Conservation (phyloP, 2,888 invertebrate genomes). For the Gortyna flavago region DNA sequence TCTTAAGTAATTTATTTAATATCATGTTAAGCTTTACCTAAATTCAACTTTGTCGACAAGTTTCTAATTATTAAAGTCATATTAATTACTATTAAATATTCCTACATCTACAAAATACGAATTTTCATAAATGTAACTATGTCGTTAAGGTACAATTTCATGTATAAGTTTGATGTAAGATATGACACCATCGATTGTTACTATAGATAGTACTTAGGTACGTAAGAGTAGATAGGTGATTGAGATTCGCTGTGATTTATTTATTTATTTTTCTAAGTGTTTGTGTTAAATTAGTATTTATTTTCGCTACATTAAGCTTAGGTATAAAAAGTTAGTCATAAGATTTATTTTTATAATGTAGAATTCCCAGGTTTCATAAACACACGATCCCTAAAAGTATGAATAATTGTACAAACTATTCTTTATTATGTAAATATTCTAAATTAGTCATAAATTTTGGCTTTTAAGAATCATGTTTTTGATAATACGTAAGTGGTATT, state of each 20-base stretch:
- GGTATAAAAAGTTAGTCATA: slow-evolving; percentile 67
- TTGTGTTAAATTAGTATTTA: slow-evolving; percentile 63
- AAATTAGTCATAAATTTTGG: slow-evolving; percentile 61
- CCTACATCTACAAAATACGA: slow-evolving; percentile 75
- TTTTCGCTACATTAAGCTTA: slow-evolving; percentile 67
- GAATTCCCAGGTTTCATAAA: slow-evolving; percentile 79
- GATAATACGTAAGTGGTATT: slow-evolving; percentile 47
- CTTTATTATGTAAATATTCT: slow-evolving; percentile 73
- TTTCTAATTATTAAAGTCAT: slow-evolving; percentile 55
- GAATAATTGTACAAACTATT: slow-evolving; percentile 66
- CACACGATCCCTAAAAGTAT: slow-evolving; percentile 75
- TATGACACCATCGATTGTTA: slow-evolving; percentile 78
- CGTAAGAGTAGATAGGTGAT: slow-evolving; percentile 78
- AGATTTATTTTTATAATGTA: slow-evolving; percentile 86
- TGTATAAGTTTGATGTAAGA: slow-evolving; percentile 71
- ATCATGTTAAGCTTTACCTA: slow-evolving; percentile 41
- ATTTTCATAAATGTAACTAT: slow-evolving; percentile 72
- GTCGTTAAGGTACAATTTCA: slow-evolving; percentile 61
- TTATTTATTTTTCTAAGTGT: slow-evolving; percentile 73
- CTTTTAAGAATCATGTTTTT: slow-evolving; percentile 58
- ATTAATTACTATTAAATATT: slow-evolving; percentile 65
- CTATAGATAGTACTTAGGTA: slow-evolving; percentile 69
- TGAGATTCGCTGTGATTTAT: slow-evolving; percentile 83
- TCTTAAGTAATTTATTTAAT: slow-evolving; percentile 40
- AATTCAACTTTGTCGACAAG: slow-evolving; percentile 51